Evolutionary conservation across 2,888 invertebrate genomes (phyloP).

Genomic region (Buathra laborator): DNA sequence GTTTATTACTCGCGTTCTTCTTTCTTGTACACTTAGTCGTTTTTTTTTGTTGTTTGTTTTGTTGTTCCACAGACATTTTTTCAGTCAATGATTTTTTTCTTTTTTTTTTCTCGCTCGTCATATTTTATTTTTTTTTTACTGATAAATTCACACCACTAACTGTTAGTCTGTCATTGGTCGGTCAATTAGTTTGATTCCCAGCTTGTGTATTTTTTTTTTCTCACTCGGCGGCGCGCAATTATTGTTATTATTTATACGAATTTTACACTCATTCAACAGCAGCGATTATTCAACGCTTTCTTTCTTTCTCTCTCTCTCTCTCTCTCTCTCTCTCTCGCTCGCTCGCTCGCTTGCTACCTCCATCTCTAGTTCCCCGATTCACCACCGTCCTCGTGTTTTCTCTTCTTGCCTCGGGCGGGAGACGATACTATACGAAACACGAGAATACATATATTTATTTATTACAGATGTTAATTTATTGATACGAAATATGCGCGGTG

Average conservation of each 20-base stretch:
- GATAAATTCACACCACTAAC: conserved; percentile 83
- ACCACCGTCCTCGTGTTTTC: conserved; percentile 90
- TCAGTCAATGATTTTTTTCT: conserved; percentile 77
- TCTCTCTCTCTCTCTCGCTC: neutral
- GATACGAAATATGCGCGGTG: too few relatives aligned
- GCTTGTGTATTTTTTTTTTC: conserved; percentile 75
- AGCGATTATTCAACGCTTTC: conserved; percentile 72
- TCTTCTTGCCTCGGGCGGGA: conserved; percentile 89
- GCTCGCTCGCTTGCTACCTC: neutral
- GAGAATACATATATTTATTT: neutral
- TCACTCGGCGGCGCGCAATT: conserved; percentile 81
- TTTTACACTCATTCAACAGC: conserved; percentile 83
- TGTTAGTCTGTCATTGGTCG: conserved; percentile 83
- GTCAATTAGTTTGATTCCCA: conserved; percentile 84
- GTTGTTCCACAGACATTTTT: conserved; percentile 69
- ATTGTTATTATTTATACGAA: conserved; percentile 83
- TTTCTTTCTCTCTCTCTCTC: neutral
- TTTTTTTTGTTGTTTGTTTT: conserved; percentile 51
- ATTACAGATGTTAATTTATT: too few relatives aligned
- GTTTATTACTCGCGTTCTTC: conserved; percentile 60
- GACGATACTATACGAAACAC: conserved; percentile 83
- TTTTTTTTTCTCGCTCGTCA: conserved; percentile 27
- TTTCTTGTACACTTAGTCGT: conserved; percentile 65
- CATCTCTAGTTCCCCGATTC: conserved; percentile 83
- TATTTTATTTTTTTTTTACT: conserved; percentile 71